Base-by-base conservation (phyloP, 2,888 invertebrate genomes). In the Linnaemya vulpina region DNA sequence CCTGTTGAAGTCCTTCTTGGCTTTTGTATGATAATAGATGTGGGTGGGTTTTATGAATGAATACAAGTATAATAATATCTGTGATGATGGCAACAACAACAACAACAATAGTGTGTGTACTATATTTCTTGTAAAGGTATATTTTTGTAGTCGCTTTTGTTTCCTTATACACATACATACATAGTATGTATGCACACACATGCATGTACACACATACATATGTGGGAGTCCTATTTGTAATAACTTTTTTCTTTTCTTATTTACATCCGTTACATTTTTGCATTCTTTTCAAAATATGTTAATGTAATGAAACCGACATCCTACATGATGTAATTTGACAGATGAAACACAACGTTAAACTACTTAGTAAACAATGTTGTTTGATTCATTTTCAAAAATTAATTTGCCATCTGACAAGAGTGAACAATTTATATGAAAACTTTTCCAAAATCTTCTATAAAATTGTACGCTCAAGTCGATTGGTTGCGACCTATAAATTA, bases 1-100 rank as follows among this genome's bases (percentile, higher is more conserved):
- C 85, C 85, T 85, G 85, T 85, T 85, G 85, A 78, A 65, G 38
- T 85, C 74, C 78, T 60, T 82, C 62, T 46, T 76, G 40, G 22
- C 15, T 65, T 77, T 62, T 80, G 15, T 38, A 9, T 78, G 11
- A 67, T 43, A 63, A 38, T 58, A 40, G 73, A 30, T 53, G 67
- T 78, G 73, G 53, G 35, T 83, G 55, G 67, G 17, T 17, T 65
- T 74, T 74, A 53, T 74, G 60, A 74, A 74, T 80, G 73, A 80
- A 74, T 67, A 55, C 38, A 51, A 46, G n/a, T 80, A 35, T 40
- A 67, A 77, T 67, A 67, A 83, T 73, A 63, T 40, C 71, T 71
- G 71, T 76, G 71, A 73, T 58, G 65, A 58, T 10, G 51, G 20
- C 55, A 43, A 65, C 30, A 30, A 43, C 51, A 35, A 79, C 22